phyloP scores from a whole-genome alignment of 1,140 invertebrate genomes.

The Cotesia chilonis region DNA sequence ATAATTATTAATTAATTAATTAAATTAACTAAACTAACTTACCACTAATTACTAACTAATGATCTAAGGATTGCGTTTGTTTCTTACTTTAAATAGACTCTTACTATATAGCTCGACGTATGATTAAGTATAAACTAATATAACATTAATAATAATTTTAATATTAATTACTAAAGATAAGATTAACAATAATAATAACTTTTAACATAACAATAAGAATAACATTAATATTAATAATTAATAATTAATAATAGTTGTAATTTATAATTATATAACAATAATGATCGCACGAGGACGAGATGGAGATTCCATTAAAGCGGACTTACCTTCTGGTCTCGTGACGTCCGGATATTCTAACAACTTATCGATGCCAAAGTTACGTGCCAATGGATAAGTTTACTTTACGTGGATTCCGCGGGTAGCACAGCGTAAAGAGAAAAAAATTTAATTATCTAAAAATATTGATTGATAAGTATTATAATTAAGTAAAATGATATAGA shows the following conservation, averaged over 20 bases:
- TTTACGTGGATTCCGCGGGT: conserved; percentile 47
- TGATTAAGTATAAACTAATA: conserved; percentile 36
- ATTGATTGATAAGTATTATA: too few species aligned
- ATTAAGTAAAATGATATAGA: neutral
- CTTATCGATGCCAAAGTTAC: conserved; percentile 46
- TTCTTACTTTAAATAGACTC: conserved; percentile 16
- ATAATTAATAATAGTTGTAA: neutral
- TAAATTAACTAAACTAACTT: too few species aligned
- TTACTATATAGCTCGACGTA: neutral
- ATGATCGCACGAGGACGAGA: conserved; percentile 14
- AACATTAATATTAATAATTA: conserved; percentile 4
- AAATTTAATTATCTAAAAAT: conserved; percentile 16
- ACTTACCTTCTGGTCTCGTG: conserved; percentile 41
- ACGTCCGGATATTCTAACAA: conserved; percentile 31
- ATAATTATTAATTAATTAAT: neutral
- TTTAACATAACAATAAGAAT: neutral
- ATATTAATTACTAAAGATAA: too few species aligned
- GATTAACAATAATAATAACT: neutral
- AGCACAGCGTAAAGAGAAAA: conserved; percentile 16
- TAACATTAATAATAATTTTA: neutral
- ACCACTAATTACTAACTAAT: neutral
- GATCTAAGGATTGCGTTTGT: conserved; percentile 14
- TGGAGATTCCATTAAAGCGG: conserved; percentile 48
- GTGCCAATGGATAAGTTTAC: conserved; percentile 53
- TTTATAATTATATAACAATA: neutral